Base-by-base conservation (phyloP, 2,113 vertebrate genomes). In the Telmatochromis sp. region DNA sequence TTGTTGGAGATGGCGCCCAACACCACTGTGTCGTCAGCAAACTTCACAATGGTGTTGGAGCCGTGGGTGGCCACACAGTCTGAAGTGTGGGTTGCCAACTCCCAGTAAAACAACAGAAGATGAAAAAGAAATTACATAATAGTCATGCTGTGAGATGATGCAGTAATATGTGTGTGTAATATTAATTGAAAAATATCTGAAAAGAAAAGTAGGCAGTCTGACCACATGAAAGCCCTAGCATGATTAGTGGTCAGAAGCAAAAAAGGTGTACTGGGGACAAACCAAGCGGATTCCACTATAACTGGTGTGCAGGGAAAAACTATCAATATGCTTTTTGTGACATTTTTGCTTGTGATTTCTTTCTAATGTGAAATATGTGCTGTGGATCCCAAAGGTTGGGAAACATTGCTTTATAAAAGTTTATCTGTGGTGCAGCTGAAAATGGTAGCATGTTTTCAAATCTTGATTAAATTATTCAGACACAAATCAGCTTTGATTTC, bases 271-370 rank as follows among this genome's bases (percentile, higher is more conserved):
- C 60, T 65, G 31, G 31, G 60, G 17, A 3, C 60, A 35, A 35
- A 65, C 60, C 31, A n/a, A 65, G 17, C 0, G 1, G 6, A 1
- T 65, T 35, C 60, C 31, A 12, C 60, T 35, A 12, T n/a, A 35
- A n/a, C 17, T 65, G 31, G 6, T 65, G 31, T 0, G 1, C 10
- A 5, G 60, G 60, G 60, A 1, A n/a, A 35, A 65, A 35, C 6
- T 7, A 35, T 65, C 31, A 35, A 12, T 35, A n/a, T n/a, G 31
- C 31, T 65, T 65, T n/a, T 35, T 65, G 31, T 65, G 58, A n/a
- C 31, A 35, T 63, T 63, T 63, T 65, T 65, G 17, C 0, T 35
- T 65, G 60, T 65, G 9, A 19, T 7, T 35, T 35, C 1, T 35
- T 65, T 65, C 1, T 12, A 37, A 65, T n/a, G 31, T 65, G 17